phyloP scores from a whole-genome alignment of 2,113 vertebrate genomes.

The Chascanopsetta lugubris region DNA sequence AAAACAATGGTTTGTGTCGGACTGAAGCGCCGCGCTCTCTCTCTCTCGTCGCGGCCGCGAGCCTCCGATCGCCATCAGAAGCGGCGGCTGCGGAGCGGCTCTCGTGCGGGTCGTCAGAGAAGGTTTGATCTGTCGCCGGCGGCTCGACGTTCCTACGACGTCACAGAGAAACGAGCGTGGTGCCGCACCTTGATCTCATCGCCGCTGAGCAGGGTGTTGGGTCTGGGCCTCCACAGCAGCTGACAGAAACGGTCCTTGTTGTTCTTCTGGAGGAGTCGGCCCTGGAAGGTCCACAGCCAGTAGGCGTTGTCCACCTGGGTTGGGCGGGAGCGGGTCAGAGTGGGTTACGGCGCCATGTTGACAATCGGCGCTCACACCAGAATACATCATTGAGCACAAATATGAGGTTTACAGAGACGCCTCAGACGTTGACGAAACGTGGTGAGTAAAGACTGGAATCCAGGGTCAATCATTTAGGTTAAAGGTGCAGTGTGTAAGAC shows the following conservation, averaged over 20 bases:
- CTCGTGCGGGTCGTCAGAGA: conserved; percentile 54
- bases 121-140: conserved; percentile 24
- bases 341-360: too few species aligned
- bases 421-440: too few species aligned
- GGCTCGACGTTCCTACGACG: neutral
- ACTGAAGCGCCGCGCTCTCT: too few species aligned
- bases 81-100: conserved; percentile 27
- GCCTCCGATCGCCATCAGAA: conserved; percentile 28
- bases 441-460: too few species aligned
- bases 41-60: conserved; percentile 1
- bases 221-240: conserved; percentile 95
- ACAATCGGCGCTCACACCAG: too few species aligned
- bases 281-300: conserved; percentile 99
- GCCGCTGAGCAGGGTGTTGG: conserved; percentile 85
- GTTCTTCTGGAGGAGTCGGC: conserved; percentile 96
- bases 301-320: conserved; percentile 96
- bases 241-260: conserved; percentile 98
- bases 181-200: conserved; percentile 96
- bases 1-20: neutral
- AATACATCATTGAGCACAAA: too few species aligned
- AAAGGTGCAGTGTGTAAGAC: too few species aligned
- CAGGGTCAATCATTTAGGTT: too few species aligned
- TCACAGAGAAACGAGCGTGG: neutral
- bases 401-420: too few species aligned
- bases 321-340: neutral